Conservation (phyloP, 2,888 invertebrate genomes). For the Glaucopsyche alexis region DNA sequence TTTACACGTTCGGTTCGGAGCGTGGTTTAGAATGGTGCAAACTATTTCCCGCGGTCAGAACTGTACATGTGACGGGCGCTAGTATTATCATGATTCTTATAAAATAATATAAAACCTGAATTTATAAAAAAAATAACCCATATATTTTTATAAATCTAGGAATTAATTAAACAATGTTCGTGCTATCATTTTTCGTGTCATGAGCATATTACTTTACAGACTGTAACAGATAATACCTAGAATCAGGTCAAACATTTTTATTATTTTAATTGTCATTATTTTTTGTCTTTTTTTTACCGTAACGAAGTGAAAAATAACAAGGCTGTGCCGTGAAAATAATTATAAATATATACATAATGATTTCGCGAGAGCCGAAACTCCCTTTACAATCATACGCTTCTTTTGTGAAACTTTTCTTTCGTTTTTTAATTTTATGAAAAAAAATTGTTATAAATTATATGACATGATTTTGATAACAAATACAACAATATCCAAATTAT, state of each 20-base stretch:
- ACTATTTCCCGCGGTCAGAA: too few species aligned
- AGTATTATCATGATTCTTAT: too few species aligned
- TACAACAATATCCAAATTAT: not conserved
- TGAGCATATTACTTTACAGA: not conserved
- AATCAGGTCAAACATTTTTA: not conserved
- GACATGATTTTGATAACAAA: not conserved
- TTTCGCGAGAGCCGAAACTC: not conserved
- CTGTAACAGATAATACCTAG: not conserved
- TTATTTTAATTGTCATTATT: not conserved
- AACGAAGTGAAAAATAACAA: constrained; percentile 12
- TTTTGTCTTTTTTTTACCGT: not conserved
- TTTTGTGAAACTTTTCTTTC: not conserved
- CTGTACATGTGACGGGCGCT: too few species aligned
- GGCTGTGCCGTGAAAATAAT: constrained; percentile 5
- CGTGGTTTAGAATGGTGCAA: too few species aligned
- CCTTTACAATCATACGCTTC: not conserved
- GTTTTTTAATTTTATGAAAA: not conserved
- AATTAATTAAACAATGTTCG: constrained; percentile 2
- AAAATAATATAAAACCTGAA: too few species aligned
- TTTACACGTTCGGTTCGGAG: too few species aligned
- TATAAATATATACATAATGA: constrained; percentile 4
- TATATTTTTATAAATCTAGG: not conserved
- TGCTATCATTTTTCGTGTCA: not conserved
- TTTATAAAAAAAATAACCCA: not conserved
- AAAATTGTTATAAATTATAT: not conserved